Percentiles rank a stretch among this genome's conserved stretches.
Evolutionary conservation across 2,797 vertebrate genomes (phyloP).

Genomic region (Oreochromis mossambicus): DNA sequence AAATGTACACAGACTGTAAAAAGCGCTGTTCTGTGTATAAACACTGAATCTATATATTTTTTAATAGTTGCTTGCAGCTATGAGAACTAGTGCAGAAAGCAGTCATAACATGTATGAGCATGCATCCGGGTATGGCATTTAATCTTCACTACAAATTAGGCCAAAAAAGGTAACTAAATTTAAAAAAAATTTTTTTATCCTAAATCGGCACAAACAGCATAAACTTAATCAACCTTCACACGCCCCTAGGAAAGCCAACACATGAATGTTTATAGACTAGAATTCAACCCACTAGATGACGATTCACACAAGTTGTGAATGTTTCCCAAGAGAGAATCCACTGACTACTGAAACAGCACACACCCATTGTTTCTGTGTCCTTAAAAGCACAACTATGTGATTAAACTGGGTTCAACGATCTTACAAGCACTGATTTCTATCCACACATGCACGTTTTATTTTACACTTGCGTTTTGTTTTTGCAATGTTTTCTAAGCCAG

Average conservation of each 20-base stretch:
- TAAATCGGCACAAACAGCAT: neutral
- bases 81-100: neutral
- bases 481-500: neutral
- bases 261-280: neutral
- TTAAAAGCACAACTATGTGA: neutral
- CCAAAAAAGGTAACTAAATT: neutral
- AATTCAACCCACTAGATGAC: neutral
- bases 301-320: neutral
- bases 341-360: neutral
- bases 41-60: neutral
- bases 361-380: neutral
- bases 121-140: neutral
- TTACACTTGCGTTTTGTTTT: neutral
- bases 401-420: neutral
- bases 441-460: neutral
- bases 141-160: neutral
- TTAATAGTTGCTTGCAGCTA: neutral
- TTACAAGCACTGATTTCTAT: neutral
- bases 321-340: neutral
- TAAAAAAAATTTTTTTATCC: fast-evolving
- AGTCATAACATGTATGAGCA: neutral
- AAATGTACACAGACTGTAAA: neutral
- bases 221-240: neutral
- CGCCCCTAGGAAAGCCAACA: neutral
- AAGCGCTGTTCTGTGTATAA: neutral